Evolutionary conservation across 2,797 vertebrate species (phyloP).

Genomic region (Podarcis lilfordi): DNA sequence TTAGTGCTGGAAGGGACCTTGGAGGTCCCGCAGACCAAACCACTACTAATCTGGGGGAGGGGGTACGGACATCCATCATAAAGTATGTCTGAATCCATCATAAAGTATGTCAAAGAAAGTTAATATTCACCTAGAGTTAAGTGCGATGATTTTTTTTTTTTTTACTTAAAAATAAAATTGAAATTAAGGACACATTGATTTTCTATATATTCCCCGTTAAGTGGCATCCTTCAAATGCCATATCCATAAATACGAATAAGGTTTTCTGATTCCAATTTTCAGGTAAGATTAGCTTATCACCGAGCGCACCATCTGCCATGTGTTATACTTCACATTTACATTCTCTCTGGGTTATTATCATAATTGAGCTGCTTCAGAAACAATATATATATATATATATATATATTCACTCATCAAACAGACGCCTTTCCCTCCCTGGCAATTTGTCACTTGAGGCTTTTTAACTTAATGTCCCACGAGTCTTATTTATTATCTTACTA

Average conservation of each 20-base stretch:
- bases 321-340: conserved; percentile 74
- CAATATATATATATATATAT: conserved; percentile 72
- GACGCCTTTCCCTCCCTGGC: conserved; percentile 72
- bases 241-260: conserved; percentile 83
- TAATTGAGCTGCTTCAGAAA: conserved; percentile 84
- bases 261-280: conserved; percentile 81
- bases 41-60: too few relatives aligned
- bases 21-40: too few relatives aligned
- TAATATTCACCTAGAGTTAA: conserved; percentile 65
- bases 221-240: conserved; percentile 72
- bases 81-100: neutral
- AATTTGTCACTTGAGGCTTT: conserved; percentile 83
- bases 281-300: conserved; percentile 83
- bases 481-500: conserved; percentile 70
- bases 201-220: conserved; percentile 72
- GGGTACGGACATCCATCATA: neutral
- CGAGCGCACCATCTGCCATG: conserved; percentile 82
- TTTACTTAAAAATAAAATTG: too few relatives aligned
- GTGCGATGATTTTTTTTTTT: conserved; percentile 53
- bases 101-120: neutral
- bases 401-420: conserved; percentile 80
- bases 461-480: conserved; percentile 78
- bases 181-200: conserved; percentile 67
- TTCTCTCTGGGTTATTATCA: conserved; percentile 80
- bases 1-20: too few relatives aligned